Percentiles rank a stretch among this genome's conserved stretches.
Evolutionary conservation across 2,888 invertebrate species (phyloP).

Genomic region (Dynastes tityus): DNA sequence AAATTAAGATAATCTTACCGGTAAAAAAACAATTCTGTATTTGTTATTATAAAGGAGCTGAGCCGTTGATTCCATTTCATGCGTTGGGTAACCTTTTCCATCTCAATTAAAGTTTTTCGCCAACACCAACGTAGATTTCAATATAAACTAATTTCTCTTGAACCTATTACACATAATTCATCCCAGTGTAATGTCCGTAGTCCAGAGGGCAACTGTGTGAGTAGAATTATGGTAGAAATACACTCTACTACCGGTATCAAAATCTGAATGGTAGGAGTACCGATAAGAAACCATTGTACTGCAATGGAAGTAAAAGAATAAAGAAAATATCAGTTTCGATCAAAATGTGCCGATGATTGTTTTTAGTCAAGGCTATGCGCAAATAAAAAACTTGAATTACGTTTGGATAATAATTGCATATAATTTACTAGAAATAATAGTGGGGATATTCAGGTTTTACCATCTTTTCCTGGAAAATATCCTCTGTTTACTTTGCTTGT

Average conservation of each 20-base stretch:
- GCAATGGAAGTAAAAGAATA: neutral
- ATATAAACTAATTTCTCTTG: neutral
- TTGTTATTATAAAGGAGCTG: conserved; percentile 64
- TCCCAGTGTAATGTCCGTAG: too few species aligned
- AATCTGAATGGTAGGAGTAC: neutral
- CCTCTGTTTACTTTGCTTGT: too few species aligned
- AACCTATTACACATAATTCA: too few species aligned
- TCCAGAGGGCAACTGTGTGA: neutral
- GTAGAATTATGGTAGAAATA: neutral
- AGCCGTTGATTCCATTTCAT: conserved; percentile 65
- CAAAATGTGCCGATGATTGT: too few species aligned
- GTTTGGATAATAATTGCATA: neutral
- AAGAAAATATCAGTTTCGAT: neutral
- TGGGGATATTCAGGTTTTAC: too few species aligned
- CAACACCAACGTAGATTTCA: neutral
- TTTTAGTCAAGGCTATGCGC: neutral
- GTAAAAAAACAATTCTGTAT: conserved; percentile 66
- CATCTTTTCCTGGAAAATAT: too few species aligned
- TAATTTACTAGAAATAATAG: too few species aligned
- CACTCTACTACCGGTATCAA: neutral
- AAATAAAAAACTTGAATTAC: neutral
- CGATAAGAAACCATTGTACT: conserved; percentile 4
- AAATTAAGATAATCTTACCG: conserved; percentile 43
- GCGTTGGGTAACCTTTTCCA: conserved; percentile 55
- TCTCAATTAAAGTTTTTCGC: conserved; percentile 1